Conservation (phyloP, 2,113 vertebrate species). For the Cebus imitator region DNA sequence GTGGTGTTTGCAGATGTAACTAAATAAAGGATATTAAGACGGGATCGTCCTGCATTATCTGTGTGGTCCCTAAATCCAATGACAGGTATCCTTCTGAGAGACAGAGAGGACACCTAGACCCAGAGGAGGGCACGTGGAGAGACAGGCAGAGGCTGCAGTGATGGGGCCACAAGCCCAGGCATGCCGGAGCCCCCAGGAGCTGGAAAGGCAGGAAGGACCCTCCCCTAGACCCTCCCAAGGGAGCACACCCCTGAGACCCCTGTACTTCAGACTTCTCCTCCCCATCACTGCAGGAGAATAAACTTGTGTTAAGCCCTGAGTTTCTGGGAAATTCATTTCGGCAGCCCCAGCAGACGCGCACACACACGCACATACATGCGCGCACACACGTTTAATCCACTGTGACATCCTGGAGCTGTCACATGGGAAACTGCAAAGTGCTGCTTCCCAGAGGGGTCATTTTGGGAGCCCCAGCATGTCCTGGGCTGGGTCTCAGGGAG, state of each 20-base stretch:
- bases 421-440: accelerated
- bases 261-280: accelerated
- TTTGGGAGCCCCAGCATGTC: accelerated
- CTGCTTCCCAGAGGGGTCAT: accelerated
- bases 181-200: background rate
- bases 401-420: accelerated
- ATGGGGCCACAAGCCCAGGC: background rate
- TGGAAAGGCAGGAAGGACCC: background rate
- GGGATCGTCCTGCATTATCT: background rate
- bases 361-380: too few species aligned
- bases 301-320: accelerated
- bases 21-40: too few species aligned
- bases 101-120: background rate
- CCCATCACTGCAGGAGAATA: accelerated
- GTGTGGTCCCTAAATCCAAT: too few species aligned
- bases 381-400: accelerated
- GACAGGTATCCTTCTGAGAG: background rate
- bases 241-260: accelerated
- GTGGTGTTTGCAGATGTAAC: background rate
- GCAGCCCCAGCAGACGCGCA: accelerated
- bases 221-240: background rate
- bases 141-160: background rate
- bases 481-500: accelerated
- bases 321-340: accelerated
- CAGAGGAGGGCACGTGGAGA: background rate